Conservation (phyloP, 1,140 invertebrate species). For the Lamellibrachia luymesi region DNA sequence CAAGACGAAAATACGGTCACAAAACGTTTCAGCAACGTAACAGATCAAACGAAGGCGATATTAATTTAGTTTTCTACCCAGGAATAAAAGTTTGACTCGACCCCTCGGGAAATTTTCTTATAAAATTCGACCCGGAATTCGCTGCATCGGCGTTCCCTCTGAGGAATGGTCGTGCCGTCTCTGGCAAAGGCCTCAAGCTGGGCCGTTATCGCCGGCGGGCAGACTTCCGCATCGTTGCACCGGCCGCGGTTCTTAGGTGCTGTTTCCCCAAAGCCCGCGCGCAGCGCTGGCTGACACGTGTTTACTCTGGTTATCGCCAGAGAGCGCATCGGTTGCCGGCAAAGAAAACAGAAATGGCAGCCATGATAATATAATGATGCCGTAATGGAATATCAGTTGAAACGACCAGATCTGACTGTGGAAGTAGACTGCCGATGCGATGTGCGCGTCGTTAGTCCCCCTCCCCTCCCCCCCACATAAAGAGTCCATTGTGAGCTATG, state of each 20-base stretch:
- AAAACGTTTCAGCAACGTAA: too few relatives aligned
- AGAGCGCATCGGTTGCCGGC: background rate
- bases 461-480: background rate
- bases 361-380: conserved; percentile 1
- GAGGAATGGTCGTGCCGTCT: background rate
- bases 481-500: background rate
- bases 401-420: background rate
- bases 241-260: background rate
- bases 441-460: background rate
- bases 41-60: background rate
- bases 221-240: background rate
- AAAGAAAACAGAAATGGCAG: background rate
- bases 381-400: background rate
- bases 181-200: background rate
- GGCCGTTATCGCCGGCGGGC: background rate
- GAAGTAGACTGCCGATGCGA: background rate
- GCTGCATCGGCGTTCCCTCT: background rate
- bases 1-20: background rate
- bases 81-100: background rate
- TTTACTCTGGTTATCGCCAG: background rate
- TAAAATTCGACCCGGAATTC: background rate
- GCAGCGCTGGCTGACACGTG: background rate
- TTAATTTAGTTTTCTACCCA: background rate
- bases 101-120: background rate
- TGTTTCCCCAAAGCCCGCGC: background rate